Base-by-base conservation (phyloP, 2,113 vertebrate species). In the Mionectes macconnelli region DNA sequence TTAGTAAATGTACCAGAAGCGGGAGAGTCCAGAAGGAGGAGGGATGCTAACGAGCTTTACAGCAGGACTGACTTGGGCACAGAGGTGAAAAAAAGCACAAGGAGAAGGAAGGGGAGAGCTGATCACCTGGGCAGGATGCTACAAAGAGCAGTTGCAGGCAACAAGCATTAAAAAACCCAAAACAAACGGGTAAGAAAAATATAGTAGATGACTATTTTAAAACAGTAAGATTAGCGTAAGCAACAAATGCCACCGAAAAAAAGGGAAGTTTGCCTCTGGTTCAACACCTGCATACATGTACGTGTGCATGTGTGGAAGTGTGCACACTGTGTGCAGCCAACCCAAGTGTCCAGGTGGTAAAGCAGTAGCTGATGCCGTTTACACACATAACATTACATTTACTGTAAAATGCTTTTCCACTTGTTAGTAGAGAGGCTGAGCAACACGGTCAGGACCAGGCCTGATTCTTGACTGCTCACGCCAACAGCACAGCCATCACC, bases 121-220 rank as follows among this genome's bases (percentile, higher is more conserved):
- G 60, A 89, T 84, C 53, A 66, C 35, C 74, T 85, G 73, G 35
- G 78, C 42, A 81, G 59, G 69, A 82, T 55, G 57, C 67, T 63
- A 93, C 33, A 15, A 68, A 84, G 93, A 90, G 77, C 63, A 94
- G 67, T 83, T 92, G 95, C 73, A 97, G 87, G 84, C 93, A 96
- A 89, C 84, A 68, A 91, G 90, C 70, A 87, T 72, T 94, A 49
- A 42, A 90, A 92, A 62, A 21, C 42, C 73, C 80, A 24, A 40
- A 35, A 90, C 22, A 45, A 33, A 88, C 57, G 89, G 77, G 19
- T 94, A 45, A 63, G n/a, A 66, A 74, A 95, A 87, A 45, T 33
- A 82, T 1, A 84, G 39, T 8, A 82, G 57, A 73, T 64, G 64
- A 79, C 84, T 89, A 92, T 33, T 94, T 76, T 87, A 91, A 90